phyloP scores from a whole-genome alignment of 2,113 vertebrate genomes.

The Laterallus jamaicensis region DNA sequence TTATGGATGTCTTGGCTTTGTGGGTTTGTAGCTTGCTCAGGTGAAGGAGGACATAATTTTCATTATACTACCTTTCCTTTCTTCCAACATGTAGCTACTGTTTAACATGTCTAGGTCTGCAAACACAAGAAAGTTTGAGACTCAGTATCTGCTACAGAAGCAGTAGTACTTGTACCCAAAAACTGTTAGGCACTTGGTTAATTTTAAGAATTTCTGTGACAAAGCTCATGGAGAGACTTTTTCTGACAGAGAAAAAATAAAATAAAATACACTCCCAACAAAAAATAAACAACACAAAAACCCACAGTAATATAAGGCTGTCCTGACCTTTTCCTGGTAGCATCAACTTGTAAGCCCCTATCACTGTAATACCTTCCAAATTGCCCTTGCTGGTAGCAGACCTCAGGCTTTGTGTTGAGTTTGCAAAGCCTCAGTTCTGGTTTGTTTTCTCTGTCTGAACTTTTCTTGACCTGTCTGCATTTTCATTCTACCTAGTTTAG shows the following conservation, averaged over 20 bases:
- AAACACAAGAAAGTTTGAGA: not conserved
- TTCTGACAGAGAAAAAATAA: not conserved
- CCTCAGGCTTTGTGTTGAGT: not conserved
- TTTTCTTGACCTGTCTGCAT: not conserved
- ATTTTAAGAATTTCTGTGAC: not conserved
- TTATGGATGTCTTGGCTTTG: not conserved
- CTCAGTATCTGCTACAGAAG: not conserved
- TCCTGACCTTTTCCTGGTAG: not conserved
- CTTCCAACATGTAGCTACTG: accelerated
- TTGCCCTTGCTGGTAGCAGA: not conserved
- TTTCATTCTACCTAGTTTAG: not conserved
- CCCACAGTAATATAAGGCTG: not conserved
- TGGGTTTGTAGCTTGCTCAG: not conserved
- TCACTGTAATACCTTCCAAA: not conserved
- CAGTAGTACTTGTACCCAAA: not conserved
- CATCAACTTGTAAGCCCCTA: not conserved
- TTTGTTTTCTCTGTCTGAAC: not conserved
- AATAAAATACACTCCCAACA: not conserved
- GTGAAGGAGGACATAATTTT: not conserved
- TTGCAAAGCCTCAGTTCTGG: not conserved
- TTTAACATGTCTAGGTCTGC: not conserved
- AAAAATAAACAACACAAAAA: not conserved
- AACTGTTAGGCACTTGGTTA: not conserved
- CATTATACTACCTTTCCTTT: not conserved
- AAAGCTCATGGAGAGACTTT: not conserved